Base-by-base conservation (phyloP, 2,797 vertebrate species). In the Falco naumanni region DNA sequence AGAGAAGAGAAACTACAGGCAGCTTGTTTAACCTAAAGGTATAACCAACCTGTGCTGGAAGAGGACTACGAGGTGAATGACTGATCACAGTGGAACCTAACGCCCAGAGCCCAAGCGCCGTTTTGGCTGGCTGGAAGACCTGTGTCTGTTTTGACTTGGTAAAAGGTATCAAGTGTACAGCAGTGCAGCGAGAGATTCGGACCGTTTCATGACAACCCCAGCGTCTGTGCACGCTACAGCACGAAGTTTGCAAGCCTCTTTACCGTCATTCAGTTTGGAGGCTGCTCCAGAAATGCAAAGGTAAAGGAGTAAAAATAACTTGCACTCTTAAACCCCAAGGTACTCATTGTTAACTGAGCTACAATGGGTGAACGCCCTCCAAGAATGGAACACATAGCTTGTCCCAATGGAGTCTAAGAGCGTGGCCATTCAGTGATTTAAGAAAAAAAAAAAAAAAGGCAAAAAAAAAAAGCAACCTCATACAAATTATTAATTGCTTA, bases 81-180 rank as follows among this genome's bases (percentile, higher is more conserved):
- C 47, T 94, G 86, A 77, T 65, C 20, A 12, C 6, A 13, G 76
- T 91, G 72, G 84, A 97, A 94, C 57, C 76, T 72, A 89, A 71
- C 1, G 12, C 66, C 85, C 92, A 90, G 88, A 95, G 84, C 92
- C 91, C 93, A 89, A 86, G 74, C 4, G 2, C 87, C 41, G 1
- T 80, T 85, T 84, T 0, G 71, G 80, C 87, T 95, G 95, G 63
- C 80, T 95, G 95, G 87, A 97, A 97, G 87, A 93, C 53, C 94
- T 94, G 87, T 48, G 86, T 87, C 87, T 97, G 81, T 96, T 97
- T 97, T 89, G 95, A 97, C 97, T 98, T 98, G 97, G 97, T 97
- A 97, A 98, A 98, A 97, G 96, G 97, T 96, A 96, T 97, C 97
- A 64, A 87, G 70, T 17, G 26, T 86, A 81, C n/a, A 81, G 87